Conservation (phyloP, 2,113 vertebrate species). For the Patagioenas fasciata region DNA sequence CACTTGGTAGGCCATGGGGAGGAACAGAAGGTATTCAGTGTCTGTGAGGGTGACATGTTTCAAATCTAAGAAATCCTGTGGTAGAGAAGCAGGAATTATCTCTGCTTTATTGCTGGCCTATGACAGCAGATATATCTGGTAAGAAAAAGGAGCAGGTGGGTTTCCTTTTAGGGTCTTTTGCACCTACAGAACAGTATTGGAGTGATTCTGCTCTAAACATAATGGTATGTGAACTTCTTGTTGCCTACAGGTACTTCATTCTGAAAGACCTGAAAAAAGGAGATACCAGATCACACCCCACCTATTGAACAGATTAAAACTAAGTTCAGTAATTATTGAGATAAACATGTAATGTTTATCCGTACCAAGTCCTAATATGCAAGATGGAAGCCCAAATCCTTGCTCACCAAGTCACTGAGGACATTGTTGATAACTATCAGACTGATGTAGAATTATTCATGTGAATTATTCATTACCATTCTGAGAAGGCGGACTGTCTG, state of each 20-base stretch:
- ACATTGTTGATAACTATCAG: conserved; percentile 5
- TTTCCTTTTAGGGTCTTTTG: neutral
- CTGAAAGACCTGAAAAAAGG: neutral
- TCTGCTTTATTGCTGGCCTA: neutral
- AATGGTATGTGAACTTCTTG: neutral
- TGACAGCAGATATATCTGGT: neutral
- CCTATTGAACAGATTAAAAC: neutral
- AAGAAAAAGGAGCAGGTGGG: neutral
- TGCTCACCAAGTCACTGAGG: neutral
- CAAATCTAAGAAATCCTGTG: neutral
- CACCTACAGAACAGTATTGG: too few relatives aligned
- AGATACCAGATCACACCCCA: neutral
- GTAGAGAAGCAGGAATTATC: neutral
- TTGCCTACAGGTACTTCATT: neutral
- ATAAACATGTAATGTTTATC: neutral
- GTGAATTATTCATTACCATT: neutral
- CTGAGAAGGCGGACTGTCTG: neutral
- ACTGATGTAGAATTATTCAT: neutral
- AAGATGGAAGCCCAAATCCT: neutral
- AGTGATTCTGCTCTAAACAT: neutral
- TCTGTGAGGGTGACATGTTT: neutral
- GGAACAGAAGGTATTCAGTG: neutral
- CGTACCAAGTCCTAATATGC: neutral
- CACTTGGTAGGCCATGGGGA: fast-evolving
- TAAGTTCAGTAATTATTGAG: neutral